Evolutionary conservation across 2,888 invertebrate genomes (phyloP), one percentile per base, ranked within the genome.

Genomic region (Scaptomyza caliginosa): DNA sequence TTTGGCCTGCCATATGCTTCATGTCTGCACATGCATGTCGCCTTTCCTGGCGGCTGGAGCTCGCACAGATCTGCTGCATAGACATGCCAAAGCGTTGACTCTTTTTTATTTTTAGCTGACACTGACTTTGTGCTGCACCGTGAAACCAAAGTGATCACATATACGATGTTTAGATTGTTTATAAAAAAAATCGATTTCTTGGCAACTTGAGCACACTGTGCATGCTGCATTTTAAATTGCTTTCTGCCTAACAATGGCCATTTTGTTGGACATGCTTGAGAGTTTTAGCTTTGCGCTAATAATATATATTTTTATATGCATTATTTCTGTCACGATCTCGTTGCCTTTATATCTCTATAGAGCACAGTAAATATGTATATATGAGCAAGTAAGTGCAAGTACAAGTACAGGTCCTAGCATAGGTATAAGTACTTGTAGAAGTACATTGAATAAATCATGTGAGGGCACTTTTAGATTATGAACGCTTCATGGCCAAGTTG

Each of bases 311-410:
- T 86, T 83, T 77, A 70, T 81, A 82, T 84, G 89, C 88, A 86
- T 86, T 89, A 86, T 84, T 86, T 82, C 88, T 86, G 89, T 88
- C 87, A 89, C 87, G 89, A 87, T 87, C 86, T 88, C 59, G 82
- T 81, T 79, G 74, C 64, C 65, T 73, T 88, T 81, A 88, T 88
- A 78, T 84, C 87, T 87, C 80, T 70, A 88, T 88, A 85, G 68
- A 71, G 65, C 65, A 43, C 46, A 36, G 60, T n/a, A 40, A 26
- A 7, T 11, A 10, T 23, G n/a, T 45, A 43, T 28, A 16, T 42
- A 24, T 13, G 21, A 34, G 32, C 51, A 42, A 65, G 30, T 45
- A 38, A 63, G 50, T 66, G 21, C 40, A 26, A 38, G 42, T 43
- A 55, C 56, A 56, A 55, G 23, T 26, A 59, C 13, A 3, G 16